These are phyloP conservation scores for Drepana arcuata DNA, from an alignment of 1,140 invertebrate genomes.

Conservation along the genomic window DNA sequence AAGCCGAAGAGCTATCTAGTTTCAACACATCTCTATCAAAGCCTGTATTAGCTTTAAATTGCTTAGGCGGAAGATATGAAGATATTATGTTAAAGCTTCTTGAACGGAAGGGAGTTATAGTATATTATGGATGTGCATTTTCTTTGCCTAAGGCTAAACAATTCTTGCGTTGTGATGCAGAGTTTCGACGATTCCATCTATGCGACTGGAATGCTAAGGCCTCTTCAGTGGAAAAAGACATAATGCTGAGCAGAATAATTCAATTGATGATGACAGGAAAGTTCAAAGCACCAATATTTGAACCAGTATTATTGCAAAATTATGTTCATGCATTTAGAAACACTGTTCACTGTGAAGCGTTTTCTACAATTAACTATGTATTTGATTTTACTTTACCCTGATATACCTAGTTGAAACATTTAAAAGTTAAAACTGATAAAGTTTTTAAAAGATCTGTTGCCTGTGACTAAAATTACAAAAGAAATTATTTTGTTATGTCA, in stretches of 20 bases:
- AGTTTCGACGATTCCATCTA: conserved; percentile 92
- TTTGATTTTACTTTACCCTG: conserved; percentile 74
- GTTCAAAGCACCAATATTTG: conserved; percentile 79
- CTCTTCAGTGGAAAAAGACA: conserved; percentile 63
- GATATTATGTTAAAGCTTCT: conserved; percentile 86
- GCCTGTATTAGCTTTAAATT: conserved; percentile 92
- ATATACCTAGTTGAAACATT: conserved; percentile 2
- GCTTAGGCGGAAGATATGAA: conserved; percentile 92
- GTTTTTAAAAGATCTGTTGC: too few relatives aligned
- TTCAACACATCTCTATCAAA: conserved; percentile 77
- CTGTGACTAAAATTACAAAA: too few relatives aligned
- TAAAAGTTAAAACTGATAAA: too few relatives aligned
- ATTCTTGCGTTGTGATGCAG: conserved; percentile 92
- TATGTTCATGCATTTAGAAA: conserved; percentile 82
- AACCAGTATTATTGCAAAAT: conserved; percentile 79
- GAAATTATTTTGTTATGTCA: too few relatives aligned
- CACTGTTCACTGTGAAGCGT: conserved; percentile 77
- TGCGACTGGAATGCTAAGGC: conserved; percentile 81
- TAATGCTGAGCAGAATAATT: conserved; percentile 85
- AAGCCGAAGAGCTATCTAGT: conserved; percentile 78
- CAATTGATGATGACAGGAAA: conserved; percentile 79
- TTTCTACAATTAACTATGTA: conserved; percentile 79
- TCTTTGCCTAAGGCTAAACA: conserved; percentile 86
- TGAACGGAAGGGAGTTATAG: conserved; percentile 80
- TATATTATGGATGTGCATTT: conserved; percentile 97